Evolutionary conservation across 2,797 vertebrate genomes (phyloP), one percentile per base, ranked within the genome.

Genomic region (Mycteria americana): DNA sequence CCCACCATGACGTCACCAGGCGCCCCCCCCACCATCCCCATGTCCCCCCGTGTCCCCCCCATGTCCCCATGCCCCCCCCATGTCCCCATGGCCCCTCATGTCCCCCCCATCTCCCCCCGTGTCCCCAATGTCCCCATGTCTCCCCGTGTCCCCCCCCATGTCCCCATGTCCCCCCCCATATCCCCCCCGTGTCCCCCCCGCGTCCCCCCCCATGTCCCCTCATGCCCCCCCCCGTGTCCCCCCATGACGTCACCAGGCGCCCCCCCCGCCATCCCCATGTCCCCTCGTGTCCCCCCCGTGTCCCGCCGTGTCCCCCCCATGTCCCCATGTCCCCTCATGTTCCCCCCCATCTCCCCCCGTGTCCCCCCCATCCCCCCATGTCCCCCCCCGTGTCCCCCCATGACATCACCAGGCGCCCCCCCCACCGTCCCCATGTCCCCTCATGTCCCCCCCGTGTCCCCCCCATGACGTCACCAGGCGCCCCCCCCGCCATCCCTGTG

Each of bases 191-290:
- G 18, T 56, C 23, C 59, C n/a, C 60, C 60, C 54, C 54, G 18
- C 19, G 30, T 16, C 13, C 24, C 72, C 31, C 7, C 54, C 23
- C 54, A 9, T 41, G 30, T 31, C 24, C n/a, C n/a, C n/a, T n/a
- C n/a, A n/a, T n/a, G n/a, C n/a, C n/a, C n/a, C n/a, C n/a, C n/a
- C n/a, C n/a, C n/a, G n/a, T n/a, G n/a, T n/a, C 94, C 93, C 96
- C 99, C 99, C 99, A 99, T 99, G 97, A 99, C 99, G 96, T 99
- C 98, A 95, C 98, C 92, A 5, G 98, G 97, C 24, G 97, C 99
- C 78, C n/a, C n/a, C n/a, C 98, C 98, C 0, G 99, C 99, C 4
- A 99, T 99, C 6, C 99, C 99, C 99, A n/a, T n/a, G n/a, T n/a
- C n/a, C 56, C 56, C n/a, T 54, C 53, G 11, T 19, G 18, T 56